Conservation (phyloP, 2,113 vertebrate genomes). For the Cavia aperea region DNA sequence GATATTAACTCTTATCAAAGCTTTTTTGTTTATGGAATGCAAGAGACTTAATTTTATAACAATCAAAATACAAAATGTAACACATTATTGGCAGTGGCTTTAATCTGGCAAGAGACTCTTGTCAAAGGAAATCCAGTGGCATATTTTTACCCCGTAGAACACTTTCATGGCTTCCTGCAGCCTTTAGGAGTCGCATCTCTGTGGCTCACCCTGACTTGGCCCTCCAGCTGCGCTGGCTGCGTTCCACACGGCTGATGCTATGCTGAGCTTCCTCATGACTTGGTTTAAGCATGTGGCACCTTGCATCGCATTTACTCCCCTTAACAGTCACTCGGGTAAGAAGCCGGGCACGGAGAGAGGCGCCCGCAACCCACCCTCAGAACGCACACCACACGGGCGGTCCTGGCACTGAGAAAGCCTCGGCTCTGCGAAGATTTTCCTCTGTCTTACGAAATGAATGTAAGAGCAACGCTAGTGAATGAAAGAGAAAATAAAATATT, state of each 20-base stretch:
- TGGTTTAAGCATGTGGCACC: rapidly evolving
- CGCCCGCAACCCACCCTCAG: background rate
- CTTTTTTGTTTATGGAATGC: background rate
- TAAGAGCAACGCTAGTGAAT: background rate
- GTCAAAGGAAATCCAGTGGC: background rate
- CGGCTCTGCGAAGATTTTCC: background rate
- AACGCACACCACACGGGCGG: background rate
- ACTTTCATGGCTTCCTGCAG: background rate
- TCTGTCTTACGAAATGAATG: background rate
- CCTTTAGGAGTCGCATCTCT: background rate
- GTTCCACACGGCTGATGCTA: background rate
- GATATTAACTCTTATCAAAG: background rate
- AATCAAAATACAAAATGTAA: background rate
- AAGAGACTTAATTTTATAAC: background rate
- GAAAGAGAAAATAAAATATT: background rate
- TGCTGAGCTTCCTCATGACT: background rate
- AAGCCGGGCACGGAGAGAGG: background rate
- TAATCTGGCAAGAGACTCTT: background rate
- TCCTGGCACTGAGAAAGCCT: background rate
- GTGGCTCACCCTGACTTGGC: no score
- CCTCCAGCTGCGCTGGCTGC: background rate
- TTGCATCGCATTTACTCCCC: background rate
- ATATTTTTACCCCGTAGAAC: background rate
- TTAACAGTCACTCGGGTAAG: background rate
- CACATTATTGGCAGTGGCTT: background rate